These are phyloP conservation scores for Hiodon tergisus DNA, from an alignment of 2,113 vertebrate genomes.

Conservation along the genomic window DNA sequence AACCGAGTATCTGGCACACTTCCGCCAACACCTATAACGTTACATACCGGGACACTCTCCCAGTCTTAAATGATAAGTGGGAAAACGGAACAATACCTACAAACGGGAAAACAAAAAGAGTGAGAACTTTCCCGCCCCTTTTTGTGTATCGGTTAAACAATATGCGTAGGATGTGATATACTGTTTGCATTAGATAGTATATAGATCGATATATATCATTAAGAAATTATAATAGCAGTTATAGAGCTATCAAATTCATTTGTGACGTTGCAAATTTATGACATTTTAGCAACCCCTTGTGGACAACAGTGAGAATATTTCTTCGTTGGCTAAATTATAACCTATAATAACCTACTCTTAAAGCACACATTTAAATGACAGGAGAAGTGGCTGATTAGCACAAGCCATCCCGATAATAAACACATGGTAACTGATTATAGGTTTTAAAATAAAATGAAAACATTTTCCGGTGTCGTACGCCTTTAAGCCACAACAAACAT, in stretches of 20 bases:
- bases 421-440: not conserved
- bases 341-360: not conserved
- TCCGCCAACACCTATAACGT: slow-evolving; percentile 12
- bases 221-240: not conserved
- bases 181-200: not conserved
- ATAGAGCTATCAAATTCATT: not conserved
- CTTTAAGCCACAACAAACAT: slow-evolving; percentile 20
- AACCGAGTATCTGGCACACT: slow-evolving; percentile 18
- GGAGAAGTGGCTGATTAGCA: too few species aligned
- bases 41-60: slow-evolving; percentile 36
- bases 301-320: slow-evolving; percentile 15
- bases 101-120: not conserved
- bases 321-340: not conserved
- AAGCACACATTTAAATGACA: not conserved
- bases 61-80: not conserved
- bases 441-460: not conserved
- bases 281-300: slow-evolving; percentile 29
- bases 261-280: not conserved
- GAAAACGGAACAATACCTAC: not conserved
- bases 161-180: not conserved
- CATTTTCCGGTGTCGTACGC: not conserved
- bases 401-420: not conserved
- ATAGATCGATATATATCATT: not conserved
- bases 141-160: not conserved
- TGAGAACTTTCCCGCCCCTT: not conserved